These are phyloP conservation scores for Xylophagus ater DNA, from an alignment of 2,888 invertebrate genomes.

Conservation along the genomic window DNA sequence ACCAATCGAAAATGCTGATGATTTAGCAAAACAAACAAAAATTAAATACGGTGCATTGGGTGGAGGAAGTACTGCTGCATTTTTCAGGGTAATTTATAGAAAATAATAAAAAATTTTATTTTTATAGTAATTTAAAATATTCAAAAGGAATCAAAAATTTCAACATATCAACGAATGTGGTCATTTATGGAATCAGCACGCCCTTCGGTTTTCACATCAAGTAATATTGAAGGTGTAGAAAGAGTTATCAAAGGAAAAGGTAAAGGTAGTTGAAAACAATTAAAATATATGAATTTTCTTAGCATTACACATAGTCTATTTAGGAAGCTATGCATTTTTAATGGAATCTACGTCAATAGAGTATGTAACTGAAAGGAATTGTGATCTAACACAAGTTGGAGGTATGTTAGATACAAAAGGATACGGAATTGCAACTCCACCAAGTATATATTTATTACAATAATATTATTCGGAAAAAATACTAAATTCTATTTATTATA, in stretches of 20 bases:
- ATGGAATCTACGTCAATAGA: constrained; percentile 98
- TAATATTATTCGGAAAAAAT: background rate
- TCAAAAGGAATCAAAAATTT: constrained; percentile 77
- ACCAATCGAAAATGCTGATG: constrained; percentile 91
- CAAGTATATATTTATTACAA: constrained; percentile 50
- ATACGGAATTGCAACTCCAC: constrained; percentile 90
- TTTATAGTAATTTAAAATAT: constrained; percentile 1
- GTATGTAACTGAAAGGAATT: constrained; percentile 81
- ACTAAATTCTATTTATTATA: background rate
- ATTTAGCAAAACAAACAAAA: constrained; percentile 89
- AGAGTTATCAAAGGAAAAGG: constrained; percentile 75
- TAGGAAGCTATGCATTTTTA: constrained; percentile 76
- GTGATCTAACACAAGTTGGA: constrained; percentile 84
- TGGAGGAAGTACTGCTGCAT: constrained; percentile 87
- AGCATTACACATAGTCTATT: background rate
- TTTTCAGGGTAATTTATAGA: constrained; percentile 66
- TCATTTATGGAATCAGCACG: constrained; percentile 83
- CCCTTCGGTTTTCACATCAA: constrained; percentile 75
- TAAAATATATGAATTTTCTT: background rate
- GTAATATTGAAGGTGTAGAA: constrained; percentile 83
- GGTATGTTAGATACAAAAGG: constrained; percentile 89
- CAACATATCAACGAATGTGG: constrained; percentile 93
- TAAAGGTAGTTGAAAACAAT: too few relatives aligned
- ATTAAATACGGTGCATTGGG: constrained; percentile 93
- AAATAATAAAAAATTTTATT: background rate